Conservation (phyloP, 2,888 invertebrate genomes). For the Corbicula japonica region DNA sequence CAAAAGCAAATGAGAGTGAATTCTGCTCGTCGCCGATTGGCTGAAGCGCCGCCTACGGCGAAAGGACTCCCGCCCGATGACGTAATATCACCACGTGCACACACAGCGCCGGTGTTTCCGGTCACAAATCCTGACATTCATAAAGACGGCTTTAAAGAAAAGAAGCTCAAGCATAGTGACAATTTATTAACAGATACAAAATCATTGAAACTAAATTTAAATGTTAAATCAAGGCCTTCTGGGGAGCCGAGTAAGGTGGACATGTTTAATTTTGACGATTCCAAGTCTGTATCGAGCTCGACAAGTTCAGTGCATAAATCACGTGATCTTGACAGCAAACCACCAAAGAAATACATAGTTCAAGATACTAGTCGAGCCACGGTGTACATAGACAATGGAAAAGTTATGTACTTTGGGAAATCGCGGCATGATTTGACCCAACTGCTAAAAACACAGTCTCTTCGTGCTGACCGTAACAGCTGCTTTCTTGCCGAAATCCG, state of each 20-base stretch:
- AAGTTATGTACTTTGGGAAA: conserved; percentile 73
- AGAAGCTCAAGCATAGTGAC: conserved; percentile 16
- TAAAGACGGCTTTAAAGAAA: conserved; percentile 7
- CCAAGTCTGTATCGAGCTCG: conserved; percentile 48
- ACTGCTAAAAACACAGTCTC: conserved; percentile 65
- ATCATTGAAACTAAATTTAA: neutral
- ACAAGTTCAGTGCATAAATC: conserved; percentile 13
- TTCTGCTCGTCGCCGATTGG: conserved; percentile 70
- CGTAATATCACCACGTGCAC: conserved; percentile 40
- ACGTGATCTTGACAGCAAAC: conserved; percentile 44
- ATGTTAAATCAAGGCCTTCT: conserved; percentile 10
- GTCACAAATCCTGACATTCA: conserved; percentile 59
- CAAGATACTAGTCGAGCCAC: conserved; percentile 67
- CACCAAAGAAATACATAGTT: conserved; percentile 66
- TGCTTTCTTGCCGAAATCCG: conserved; percentile 74
- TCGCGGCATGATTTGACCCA: conserved; percentile 68
- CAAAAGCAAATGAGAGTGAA: conserved; percentile 74
- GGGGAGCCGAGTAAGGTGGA: conserved; percentile 47
- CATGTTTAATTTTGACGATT: conserved; percentile 62
- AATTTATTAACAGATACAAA: neutral
- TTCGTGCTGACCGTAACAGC: conserved; percentile 58
- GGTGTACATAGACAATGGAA: conserved; percentile 74
- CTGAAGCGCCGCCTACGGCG: conserved; percentile 57
- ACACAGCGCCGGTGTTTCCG: conserved; percentile 66
- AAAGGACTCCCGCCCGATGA: conserved; percentile 17